A percentile compares a stretch with the other conserved stretches of the same genome.
phyloP scores from a whole-genome alignment of 2,888 invertebrate genomes.

The Ctena decussata region DNA sequence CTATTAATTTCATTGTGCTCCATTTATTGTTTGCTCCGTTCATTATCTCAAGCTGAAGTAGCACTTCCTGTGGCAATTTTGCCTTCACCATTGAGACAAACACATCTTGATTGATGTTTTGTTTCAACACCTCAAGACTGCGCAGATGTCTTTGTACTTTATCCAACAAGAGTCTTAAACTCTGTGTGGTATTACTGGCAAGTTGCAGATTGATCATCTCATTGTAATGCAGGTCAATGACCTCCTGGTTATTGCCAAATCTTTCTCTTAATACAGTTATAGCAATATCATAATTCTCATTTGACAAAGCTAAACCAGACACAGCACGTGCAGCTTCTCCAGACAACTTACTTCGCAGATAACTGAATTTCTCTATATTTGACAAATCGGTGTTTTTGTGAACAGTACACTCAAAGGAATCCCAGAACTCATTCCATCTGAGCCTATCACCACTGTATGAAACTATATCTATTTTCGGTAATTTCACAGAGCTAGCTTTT shows the following conservation, averaged over 20 bases:
- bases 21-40: constrained; percentile 11
- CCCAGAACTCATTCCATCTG: too few species aligned
- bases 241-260: constrained; percentile 40
- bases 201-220: constrained; percentile 20
- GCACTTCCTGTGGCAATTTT: constrained; percentile 34
- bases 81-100: constrained; percentile 34
- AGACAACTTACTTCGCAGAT: too few species aligned
- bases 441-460: too few species aligned
- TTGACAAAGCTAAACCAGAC: constrained; percentile 33
- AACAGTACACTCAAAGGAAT: too few species aligned
- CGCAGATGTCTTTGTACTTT: constrained; percentile 32
- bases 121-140: constrained; percentile 34
- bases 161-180: constrained; percentile 36
- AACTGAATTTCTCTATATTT: too few species aligned
- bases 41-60: constrained; percentile 21
- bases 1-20: too few species aligned
- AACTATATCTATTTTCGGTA: constrained; percentile 29
- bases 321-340: too few species aligned
- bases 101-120: constrained; percentile 41
- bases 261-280: constrained; percentile 13
- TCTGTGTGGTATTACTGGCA: constrained; percentile 20
- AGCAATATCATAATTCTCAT: constrained; percentile 43
- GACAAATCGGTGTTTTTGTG: too few species aligned
- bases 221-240: constrained; percentile 39
- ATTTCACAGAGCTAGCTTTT: too few species aligned